These are phyloP conservation scores for Sebastes jordani DNA, from an alignment of 2,797 vertebrate species.

Conservation along the genomic window DNA sequence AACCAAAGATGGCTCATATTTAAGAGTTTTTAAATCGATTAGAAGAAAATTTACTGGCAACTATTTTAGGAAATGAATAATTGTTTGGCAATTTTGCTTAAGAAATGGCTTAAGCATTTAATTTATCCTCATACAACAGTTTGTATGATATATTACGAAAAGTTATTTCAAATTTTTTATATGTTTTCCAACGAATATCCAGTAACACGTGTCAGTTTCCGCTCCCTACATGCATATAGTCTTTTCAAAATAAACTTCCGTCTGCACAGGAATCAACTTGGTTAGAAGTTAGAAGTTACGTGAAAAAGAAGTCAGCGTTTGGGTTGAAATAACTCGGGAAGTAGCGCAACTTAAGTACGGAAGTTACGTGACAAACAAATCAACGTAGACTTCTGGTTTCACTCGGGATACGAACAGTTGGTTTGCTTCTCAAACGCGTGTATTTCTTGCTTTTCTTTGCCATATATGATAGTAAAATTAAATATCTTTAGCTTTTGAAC, in stretches of 20 bases:
- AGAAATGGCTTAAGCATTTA: neutral
- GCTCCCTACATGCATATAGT: neutral
- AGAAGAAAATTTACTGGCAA: neutral
- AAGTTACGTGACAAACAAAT: too few species aligned
- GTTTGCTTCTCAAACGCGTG: neutral
- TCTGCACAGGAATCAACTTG: neutral
- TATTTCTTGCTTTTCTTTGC: neutral
- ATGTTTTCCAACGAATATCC: rapidly evolving
- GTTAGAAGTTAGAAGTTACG: neutral
- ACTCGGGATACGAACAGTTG: neutral
- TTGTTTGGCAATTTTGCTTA: neutral
- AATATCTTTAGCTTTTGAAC: neutral
- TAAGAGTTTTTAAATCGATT: neutral
- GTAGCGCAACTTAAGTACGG: too few species aligned
- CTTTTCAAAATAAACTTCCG: neutral
- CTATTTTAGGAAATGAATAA: neutral
- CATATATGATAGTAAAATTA: neutral
- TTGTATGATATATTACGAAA: neutral
- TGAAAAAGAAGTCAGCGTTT: too few species aligned
- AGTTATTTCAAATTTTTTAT: neutral
- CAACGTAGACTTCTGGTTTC: too few species aligned
- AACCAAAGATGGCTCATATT: neutral
- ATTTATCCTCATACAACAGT: neutral
- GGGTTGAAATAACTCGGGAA: too few species aligned
- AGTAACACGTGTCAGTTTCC: neutral